These are phyloP conservation scores for Poeciliopsis turrubarensis DNA, from an alignment of 2,113 vertebrate species.

Conservation along the genomic window DNA sequence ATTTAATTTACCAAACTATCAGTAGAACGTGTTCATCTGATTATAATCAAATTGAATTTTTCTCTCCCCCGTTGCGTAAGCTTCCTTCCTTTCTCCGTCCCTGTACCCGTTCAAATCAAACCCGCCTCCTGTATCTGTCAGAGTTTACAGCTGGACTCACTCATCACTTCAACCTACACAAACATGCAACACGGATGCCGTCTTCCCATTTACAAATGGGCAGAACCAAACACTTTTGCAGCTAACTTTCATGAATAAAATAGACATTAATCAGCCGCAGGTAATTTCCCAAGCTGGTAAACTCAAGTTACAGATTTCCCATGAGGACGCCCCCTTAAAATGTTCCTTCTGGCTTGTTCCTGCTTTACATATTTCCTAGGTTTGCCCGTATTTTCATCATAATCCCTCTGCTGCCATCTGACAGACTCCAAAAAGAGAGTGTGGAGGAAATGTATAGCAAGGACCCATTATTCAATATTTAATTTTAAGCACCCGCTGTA, in stretches of 20 bases:
- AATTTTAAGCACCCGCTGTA: background rate
- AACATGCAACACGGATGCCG: slow-evolving; percentile 12
- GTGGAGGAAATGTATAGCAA: background rate
- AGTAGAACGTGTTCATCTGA: slow-evolving; percentile 74
- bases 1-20: slow-evolving; percentile 79
- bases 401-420: background rate
- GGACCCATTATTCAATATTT: slow-evolving; percentile 13
- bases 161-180: slow-evolving; percentile 19
- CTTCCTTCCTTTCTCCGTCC: slow-evolving; percentile 22
- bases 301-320: slow-evolving; percentile 53
- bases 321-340: slow-evolving; percentile 31
- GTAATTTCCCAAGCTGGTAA: slow-evolving; percentile 58
- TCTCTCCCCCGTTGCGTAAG: slow-evolving; percentile 50
- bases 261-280: slow-evolving; percentile 50
- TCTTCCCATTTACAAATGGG: slow-evolving; percentile 28
- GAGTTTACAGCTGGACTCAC: slow-evolving; percentile 37
- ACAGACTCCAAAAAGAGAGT: slow-evolving; percentile 22
- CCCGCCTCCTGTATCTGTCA: slow-evolving; percentile 40
- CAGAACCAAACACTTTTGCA: slow-evolving; percentile 27
- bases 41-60: slow-evolving; percentile 80
- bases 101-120: slow-evolving; percentile 35
- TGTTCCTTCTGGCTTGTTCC: slow-evolving; percentile 15
- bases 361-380: slow-evolving; percentile 40
- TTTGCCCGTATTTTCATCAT: slow-evolving; percentile 52
- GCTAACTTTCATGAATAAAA: slow-evolving; percentile 30